Evolutionary conservation across 2,888 invertebrate genomes (phyloP), one percentile per base, ranked within the genome.

Genomic region (Drosophila flavopinicola): DNA sequence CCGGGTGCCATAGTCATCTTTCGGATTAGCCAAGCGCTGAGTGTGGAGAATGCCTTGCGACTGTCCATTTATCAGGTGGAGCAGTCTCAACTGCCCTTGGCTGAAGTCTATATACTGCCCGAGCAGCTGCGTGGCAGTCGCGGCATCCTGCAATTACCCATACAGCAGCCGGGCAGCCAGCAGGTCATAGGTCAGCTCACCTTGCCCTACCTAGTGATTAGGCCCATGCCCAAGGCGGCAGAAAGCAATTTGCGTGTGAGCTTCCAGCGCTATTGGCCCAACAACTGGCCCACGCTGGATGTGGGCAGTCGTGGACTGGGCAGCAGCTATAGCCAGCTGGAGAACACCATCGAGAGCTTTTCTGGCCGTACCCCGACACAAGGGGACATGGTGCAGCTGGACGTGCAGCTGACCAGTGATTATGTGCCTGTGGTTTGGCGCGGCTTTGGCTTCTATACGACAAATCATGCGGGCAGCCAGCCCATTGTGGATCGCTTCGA

Each of bases 361-460:
- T 85, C 95, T 96, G 90, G 94, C 95, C 57, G 99, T 98, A 59
- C 95, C 95, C 42, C 93, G 94, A 64, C 95, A 96, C 90, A 98
- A 99, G 63, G 98, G 98, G 99, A 99, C 89, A 96, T 97, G 93
- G 96, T 99, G 32, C 99, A 99, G 91, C 97, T 99, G 92, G 99
- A 99, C 92, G 98, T 99, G 33, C 98, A 99, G 89, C 92, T 99
- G 65, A 97, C 98, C 74, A 97, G 97, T 92, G 99, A 99, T 91
- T 93, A 95, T 90, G 93, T 98, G 75, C 97, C 97, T 6, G 95
- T 99, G 44, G 95, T 99, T 75, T 99, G 98, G 92, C 99, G 99
- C 90, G 99, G 99, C 91, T 99, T 97, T 91, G 90, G 89, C 1
- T 83, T 90, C 38, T 94, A 96, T 90, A 97, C 98, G 24, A 69